A percentile compares a stretch with the other conserved stretches of the same genome.
These are phyloP conservation scores for Tethea ocularis DNA, from an alignment of 2,888 invertebrate species.

Conservation along the genomic window DNA sequence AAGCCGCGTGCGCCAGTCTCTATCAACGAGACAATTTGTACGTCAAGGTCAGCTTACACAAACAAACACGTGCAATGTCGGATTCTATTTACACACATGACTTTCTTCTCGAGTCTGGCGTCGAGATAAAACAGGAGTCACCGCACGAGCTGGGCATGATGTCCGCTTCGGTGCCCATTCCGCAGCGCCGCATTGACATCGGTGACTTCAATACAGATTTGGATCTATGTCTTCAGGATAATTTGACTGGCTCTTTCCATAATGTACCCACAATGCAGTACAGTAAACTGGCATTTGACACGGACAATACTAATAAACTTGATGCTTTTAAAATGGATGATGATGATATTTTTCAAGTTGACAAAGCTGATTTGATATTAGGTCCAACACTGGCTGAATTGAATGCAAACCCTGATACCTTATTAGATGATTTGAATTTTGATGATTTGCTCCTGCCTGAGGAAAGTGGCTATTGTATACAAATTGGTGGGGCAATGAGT, in stretches of 20 bases:
- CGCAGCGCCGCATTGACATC: constrained; percentile 76
- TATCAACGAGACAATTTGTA: constrained; percentile 78
- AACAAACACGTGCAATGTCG: constrained; percentile 85
- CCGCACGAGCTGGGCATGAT: constrained; percentile 71
- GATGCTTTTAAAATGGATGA: constrained; percentile 92
- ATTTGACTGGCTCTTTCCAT: constrained; percentile 67
- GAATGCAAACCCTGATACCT: constrained; percentile 92
- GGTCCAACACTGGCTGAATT: constrained; percentile 93
- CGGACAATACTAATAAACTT: constrained; percentile 72
- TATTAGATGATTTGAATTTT: constrained; percentile 93
- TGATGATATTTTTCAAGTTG: constrained; percentile 94
- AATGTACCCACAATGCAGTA: constrained; percentile 68
- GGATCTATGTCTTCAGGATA: constrained; percentile 82
- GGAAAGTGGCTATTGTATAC: constrained; percentile 84
- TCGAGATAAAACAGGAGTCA: constrained; percentile 86
- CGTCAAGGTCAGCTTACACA: constrained; percentile 77
- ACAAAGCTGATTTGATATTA: constrained; percentile 93
- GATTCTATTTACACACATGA: constrained; percentile 86
- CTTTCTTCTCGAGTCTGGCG: constrained; percentile 85
- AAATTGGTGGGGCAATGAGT: constrained; percentile 78
- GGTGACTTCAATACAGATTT: constrained; percentile 83
- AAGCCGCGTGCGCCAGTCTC: constrained; percentile 78
- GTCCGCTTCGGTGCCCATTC: constrained; percentile 87
- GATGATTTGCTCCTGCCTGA: constrained; percentile 91
- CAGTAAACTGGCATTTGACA: constrained; percentile 69